Base-by-base conservation (phyloP, 2,888 invertebrate species). In the Microctonus hyperodae region DNA sequence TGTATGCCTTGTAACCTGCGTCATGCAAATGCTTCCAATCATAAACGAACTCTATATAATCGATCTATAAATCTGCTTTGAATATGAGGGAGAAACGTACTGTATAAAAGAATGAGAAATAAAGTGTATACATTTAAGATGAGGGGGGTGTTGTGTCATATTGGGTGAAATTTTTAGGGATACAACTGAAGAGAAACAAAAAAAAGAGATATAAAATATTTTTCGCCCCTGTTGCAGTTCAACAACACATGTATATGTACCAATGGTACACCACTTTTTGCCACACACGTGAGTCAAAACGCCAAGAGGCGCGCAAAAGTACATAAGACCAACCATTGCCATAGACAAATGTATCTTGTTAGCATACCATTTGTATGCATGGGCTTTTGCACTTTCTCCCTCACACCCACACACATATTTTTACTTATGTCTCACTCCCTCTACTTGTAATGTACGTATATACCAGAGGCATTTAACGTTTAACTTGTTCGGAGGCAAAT, bases 361-460 rank as follows among this genome's bases (percentile, higher is more conserved):
- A 81, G 83, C 83, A 83, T 83, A 82, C 79, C 79, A 83, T 83
- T 83, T 83, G 81, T 83, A 83, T 83, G 83, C 83, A 83, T 83
- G 81, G 81, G 79, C 79, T 82, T 82, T 79, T 79, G 77, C 77
- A 75, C 76, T 75, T 76, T 71, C 70, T 67, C 67, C 64, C 70
- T 59, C n/a, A n/a, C n/a, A n/a, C n/a, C n/a, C n/a, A n/a, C n/a
- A n/a, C n/a, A n/a, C n/a, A 37, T 35, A 58, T 33, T 63, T 48
- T 28, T 59, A 60, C 63, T 44, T 69, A 16, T 51, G 64, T 68
- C 65, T 56, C 40, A 51, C 56, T 64, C 37, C 55, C 69, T 66
- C 68, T 69, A 61, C 56, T 59, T 64, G 33, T 62, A 48, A 63
- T 40, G 22, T 66, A 61, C 70, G 68, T 73, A 72, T 64, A 55